Percentiles rank a stretch among this genome's conserved stretches.
phyloP scores from a whole-genome alignment of 2,888 invertebrate genomes.

The Ophion costatus region DNA sequence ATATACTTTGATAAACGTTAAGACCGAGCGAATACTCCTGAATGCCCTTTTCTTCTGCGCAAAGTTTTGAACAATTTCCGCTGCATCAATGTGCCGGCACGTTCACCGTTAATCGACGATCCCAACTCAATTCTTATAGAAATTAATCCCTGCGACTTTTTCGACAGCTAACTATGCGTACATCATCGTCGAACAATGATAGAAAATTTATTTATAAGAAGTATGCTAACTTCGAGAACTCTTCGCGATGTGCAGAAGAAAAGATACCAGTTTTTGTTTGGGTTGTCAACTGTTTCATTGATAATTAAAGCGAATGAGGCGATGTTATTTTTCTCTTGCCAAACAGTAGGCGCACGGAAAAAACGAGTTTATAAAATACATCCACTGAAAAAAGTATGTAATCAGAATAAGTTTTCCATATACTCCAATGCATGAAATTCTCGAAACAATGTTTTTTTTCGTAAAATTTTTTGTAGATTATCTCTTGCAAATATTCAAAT shows the following conservation, averaged over 20 bases:
- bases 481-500: background rate
- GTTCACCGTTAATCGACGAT: slow-evolving; percentile 6
- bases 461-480: background rate
- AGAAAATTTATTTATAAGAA: background rate
- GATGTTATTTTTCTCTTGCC: background rate
- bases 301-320: background rate
- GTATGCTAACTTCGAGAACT: background rate
- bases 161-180: background rate
- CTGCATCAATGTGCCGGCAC: slow-evolving; percentile 13
- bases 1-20: slow-evolving; percentile 19
- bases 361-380: background rate
- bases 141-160: slow-evolving; percentile 9
- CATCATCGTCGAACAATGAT: background rate
- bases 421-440: background rate
- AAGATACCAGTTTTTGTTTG: background rate
- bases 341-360: background rate
- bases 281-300: background rate
- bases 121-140: background rate
- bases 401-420: background rate
- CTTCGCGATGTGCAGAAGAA: background rate
- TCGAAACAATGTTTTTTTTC: background rate
- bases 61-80: slow-evolving; percentile 42
- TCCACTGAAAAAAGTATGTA: background rate
- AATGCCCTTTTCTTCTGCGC: slow-evolving; percentile 5
- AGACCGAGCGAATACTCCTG: slow-evolving; percentile 36